Evolutionary conservation across 2,113 vertebrate species (phyloP).

Genomic region (Camelus dromedarius): DNA sequence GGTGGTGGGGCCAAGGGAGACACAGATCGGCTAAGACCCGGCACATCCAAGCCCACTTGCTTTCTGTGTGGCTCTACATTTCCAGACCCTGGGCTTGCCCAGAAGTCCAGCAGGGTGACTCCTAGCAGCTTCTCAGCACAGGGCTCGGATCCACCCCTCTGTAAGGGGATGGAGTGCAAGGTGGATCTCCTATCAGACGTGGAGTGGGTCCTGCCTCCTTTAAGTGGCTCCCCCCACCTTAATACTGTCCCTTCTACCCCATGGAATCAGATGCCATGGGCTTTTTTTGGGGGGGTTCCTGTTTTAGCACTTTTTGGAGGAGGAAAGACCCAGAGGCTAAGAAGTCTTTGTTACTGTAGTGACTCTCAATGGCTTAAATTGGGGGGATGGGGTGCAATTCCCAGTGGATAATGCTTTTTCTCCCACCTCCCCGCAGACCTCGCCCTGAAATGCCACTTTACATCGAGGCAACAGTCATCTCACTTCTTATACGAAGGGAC

Average conservation of each 20-base stretch:
- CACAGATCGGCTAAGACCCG: fast-evolving
- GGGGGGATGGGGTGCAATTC: background rate
- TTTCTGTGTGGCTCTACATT: fast-evolving
- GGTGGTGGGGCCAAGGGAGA: no score
- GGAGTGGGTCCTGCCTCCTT: background rate
- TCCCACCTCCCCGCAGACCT: background rate
- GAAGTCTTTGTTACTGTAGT: background rate
- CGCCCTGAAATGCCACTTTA: background rate
- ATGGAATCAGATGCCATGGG: fast-evolving
- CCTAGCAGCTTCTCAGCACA: background rate
- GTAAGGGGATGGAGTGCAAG: background rate
- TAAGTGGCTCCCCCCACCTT: background rate
- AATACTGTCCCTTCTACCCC: background rate
- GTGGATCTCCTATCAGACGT: no score
- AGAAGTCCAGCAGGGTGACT: background rate
- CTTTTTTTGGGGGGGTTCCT: background rate
- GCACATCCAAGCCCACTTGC: fast-evolving
- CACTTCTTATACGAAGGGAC: background rate
- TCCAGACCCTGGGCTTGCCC: background rate
- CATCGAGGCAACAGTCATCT: background rate
- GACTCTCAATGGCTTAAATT: fast-evolving
- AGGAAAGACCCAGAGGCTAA: background rate
- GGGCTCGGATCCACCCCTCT: background rate
- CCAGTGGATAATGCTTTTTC: background rate
- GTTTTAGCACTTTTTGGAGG: background rate